These are phyloP conservation scores for Palythoa grandis DNA, from an alignment of 92 coral and sea anemone genomes.

Conservation along the genomic window DNA sequence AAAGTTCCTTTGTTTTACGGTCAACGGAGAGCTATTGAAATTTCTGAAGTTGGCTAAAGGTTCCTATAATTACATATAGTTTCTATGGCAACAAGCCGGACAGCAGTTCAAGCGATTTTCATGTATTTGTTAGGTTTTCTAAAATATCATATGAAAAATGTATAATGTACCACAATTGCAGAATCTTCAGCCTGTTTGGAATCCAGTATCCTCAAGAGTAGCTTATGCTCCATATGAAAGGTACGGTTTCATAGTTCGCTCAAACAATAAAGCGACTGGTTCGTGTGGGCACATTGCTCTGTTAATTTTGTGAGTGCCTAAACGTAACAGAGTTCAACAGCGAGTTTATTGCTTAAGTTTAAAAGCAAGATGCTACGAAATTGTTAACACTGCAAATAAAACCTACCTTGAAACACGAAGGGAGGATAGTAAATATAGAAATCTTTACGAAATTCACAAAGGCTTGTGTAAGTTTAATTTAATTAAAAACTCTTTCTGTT, in stretches of 20 bases:
- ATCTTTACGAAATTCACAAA: too few species aligned
- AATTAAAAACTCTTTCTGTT: too few species aligned
- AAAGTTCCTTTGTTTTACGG: constrained; percentile 1
- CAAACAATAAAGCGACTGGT: too few species aligned
- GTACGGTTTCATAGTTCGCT: neutral
- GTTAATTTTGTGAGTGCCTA: too few species aligned
- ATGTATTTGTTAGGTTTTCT: neutral
- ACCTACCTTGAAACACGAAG: too few species aligned
- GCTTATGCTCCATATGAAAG: constrained; percentile 19
- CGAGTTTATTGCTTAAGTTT: too few species aligned
- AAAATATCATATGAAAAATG: neutral
- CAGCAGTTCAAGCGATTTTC: neutral
- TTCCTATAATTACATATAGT: neutral
- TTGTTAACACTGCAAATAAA: too few species aligned
- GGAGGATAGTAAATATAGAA: too few species aligned
- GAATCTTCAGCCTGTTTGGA: constrained; percentile 25
- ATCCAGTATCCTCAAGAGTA: constrained; percentile 15
- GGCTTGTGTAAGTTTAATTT: too few species aligned
- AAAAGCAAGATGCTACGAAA: too few species aligned
- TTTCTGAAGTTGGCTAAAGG: neutral
- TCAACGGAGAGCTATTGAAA: constrained; percentile 10
- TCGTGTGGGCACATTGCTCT: too few species aligned
- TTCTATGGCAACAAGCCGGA: neutral
- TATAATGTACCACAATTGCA: neutral
- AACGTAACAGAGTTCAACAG: too few species aligned